Base-by-base conservation (phyloP, 2,113 vertebrate genomes). In the Marmota monax region DNA sequence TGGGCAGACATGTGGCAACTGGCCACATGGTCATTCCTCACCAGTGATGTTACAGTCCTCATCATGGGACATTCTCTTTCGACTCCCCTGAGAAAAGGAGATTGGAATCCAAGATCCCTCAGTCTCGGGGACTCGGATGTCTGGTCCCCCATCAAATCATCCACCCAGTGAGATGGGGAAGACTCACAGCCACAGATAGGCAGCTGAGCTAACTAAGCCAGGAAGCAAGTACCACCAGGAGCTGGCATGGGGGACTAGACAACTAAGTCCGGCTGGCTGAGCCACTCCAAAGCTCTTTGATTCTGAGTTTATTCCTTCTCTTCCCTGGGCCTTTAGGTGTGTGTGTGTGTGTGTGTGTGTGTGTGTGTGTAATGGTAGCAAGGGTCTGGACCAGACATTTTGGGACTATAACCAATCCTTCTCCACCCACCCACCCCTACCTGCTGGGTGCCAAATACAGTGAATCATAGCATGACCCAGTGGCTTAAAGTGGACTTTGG, bases 81-180 rank as follows among this genome's bases (percentile, higher is more conserved):
- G 39, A 13, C n/a, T 91, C 69, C 61, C 72, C 37, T 61, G 32
- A 78, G 82, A 78, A 65, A 85, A 58, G 18, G 78, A 82, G 53
- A 42, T 5, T 27, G 25, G n/a, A 37, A 56, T 73, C 73, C 20
- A 72, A n/a, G 42, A 2, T 16, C 78, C 93, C 34, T 6, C 67
- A 10, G 34, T 88, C 94, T 93, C 13, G 0, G 0, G 73, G 77
- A 90, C 83, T 96, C 97, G 13, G 51, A 17, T 12, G 96, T 88
- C 95, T 25, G 16, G 42, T 97, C 92, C 92, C 96, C 97, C 95
- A 93, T 65, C 72, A 90, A 93, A 96, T 34, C 93, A 90, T 96
- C 79, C 82, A 84, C 65, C 58, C 93, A 84, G 84, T 65, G 79
- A 97, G 74, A 56, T 78, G 74, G 72, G 96, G 42, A 97, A 96